phyloP scores from a whole-genome alignment of 2,888 invertebrate genomes.

The Drosophila falleni region DNA sequence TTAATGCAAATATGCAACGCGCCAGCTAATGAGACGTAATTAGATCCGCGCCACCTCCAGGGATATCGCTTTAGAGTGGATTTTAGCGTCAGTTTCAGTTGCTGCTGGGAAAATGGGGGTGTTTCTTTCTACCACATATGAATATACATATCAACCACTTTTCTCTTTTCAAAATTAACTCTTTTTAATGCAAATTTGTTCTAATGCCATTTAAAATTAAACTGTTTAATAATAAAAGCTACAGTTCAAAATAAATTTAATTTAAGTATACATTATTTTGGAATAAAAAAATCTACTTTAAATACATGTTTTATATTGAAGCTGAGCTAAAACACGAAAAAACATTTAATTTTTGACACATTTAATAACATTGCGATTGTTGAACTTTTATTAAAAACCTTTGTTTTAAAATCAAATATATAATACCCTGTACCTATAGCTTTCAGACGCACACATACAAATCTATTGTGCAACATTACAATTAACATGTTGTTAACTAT shows the following conservation, averaged over 20 bases:
- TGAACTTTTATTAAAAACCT: background rate
- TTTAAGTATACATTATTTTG: too few relatives aligned
- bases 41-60: conserved; percentile 23
- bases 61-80: conserved; percentile 36
- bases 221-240: background rate
- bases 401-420: background rate
- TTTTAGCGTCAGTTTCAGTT: conserved; percentile 41
- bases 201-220: background rate
- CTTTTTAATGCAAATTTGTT: background rate
- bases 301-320: background rate
- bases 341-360: too few relatives aligned
- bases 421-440: too few relatives aligned
- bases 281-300: too few relatives aligned
- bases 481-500: too few relatives aligned
- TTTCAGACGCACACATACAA: too few relatives aligned
- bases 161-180: background rate
- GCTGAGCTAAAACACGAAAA: too few relatives aligned
- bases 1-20: conserved; percentile 29
- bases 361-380: background rate
- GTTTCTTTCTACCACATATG: background rate
- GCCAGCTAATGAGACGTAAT: conserved; percentile 41
- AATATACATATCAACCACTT: background rate
- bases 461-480: too few relatives aligned
- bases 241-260: too few relatives aligned
- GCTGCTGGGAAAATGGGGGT: background rate